Evolutionary conservation across 1,140 invertebrate species (phyloP).

Genomic region (Drosophila sp.): DNA sequence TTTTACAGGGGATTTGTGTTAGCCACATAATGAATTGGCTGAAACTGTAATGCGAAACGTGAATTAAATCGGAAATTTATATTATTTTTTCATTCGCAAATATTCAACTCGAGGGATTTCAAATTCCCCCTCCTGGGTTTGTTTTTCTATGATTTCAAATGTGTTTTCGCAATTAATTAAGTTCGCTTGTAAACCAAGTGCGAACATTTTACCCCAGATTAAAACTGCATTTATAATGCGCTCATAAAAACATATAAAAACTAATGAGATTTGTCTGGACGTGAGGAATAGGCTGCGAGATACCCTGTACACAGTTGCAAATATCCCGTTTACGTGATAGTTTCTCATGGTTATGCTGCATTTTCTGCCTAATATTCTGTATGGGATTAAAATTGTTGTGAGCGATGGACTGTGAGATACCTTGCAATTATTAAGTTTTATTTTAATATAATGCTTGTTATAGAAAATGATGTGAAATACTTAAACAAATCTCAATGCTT

Average conservation of each 20-base stretch:
- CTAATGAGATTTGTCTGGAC: background rate
- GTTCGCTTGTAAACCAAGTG: slow-evolving; percentile 34
- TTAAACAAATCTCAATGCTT: no score
- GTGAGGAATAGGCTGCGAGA: background rate
- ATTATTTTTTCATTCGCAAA: slow-evolving; percentile 7
- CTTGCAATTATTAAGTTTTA: background rate
- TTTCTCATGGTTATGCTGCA: no score
- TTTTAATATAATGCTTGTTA: background rate
- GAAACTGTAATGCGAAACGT: slow-evolving; percentile 39
- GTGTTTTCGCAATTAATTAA: slow-evolving; percentile 46
- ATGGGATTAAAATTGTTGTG: no score
- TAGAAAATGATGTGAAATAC: no score
- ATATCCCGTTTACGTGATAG: no score
- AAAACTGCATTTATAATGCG: slow-evolving; percentile 42
- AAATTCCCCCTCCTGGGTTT: background rate
- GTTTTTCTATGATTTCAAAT: slow-evolving; percentile 26
- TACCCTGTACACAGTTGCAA: background rate
- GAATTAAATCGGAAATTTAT: slow-evolving; percentile 44
- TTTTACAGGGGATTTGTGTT: slow-evolving; percentile 4
- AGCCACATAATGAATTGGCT: slow-evolving; percentile 43
- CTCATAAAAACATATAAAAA: slow-evolving; percentile 16
- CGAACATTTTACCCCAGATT: slow-evolving; percentile 45
- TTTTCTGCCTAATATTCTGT: no score
- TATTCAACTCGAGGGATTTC: slow-evolving; percentile 3
- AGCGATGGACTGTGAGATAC: background rate